phyloP scores from a whole-genome alignment of 2,797 vertebrate genomes.

The Acanthiza pusilla region DNA sequence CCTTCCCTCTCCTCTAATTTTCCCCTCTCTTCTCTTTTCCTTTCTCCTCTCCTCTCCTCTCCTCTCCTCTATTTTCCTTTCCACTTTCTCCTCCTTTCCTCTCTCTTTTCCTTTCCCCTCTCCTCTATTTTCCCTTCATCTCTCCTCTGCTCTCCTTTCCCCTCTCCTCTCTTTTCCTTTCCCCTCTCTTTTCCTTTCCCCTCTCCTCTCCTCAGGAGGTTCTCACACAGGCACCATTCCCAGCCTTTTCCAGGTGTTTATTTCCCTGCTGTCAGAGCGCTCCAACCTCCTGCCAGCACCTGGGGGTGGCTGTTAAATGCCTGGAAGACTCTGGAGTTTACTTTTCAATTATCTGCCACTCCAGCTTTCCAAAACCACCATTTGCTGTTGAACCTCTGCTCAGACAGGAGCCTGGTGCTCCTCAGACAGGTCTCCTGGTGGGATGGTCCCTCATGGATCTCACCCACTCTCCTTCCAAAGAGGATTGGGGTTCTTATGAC shows the following conservation, averaged over 20 bases:
- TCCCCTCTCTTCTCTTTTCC: neutral
- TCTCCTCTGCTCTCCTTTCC: accelerated
- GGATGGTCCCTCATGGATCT: accelerated
- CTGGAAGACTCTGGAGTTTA: neutral
- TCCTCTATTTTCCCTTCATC: neutral
- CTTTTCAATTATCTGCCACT: neutral
- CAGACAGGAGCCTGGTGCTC: neutral
- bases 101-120: neutral
- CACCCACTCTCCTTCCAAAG: neutral
- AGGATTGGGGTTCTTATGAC: neutral
- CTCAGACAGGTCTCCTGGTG: neutral
- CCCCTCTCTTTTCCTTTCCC: neutral
- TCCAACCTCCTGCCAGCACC: neutral
- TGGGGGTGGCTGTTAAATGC: neutral
- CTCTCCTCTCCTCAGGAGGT: neutral
- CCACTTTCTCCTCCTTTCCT: too few relatives aligned
- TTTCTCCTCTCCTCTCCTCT: too few relatives aligned
- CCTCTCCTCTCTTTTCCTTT: too few relatives aligned
- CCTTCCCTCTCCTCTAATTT: too few relatives aligned
- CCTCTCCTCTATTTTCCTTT: too few relatives aligned
- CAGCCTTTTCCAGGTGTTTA: neutral
- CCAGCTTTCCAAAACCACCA: neutral
- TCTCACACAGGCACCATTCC: accelerated
- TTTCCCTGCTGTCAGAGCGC: neutral
- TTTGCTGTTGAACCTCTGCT: neutral